Conservation (phyloP, 1,140 invertebrate species). For the Steinernema khuongi region DNA sequence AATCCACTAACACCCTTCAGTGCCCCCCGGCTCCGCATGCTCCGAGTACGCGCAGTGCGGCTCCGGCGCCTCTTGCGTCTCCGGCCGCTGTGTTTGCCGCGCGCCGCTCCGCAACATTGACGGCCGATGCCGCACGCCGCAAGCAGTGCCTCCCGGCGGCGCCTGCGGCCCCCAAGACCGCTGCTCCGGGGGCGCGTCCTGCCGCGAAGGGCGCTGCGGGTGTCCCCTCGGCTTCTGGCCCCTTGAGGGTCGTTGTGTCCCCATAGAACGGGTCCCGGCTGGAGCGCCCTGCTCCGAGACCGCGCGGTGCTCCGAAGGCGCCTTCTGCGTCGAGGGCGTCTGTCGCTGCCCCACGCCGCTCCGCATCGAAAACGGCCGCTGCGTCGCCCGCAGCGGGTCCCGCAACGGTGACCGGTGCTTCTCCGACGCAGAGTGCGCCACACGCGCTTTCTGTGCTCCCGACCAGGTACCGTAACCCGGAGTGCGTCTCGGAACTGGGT, state of each 20-base stretch:
- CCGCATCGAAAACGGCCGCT: not conserved
- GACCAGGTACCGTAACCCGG: not conserved
- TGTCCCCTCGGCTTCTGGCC: constrained; percentile 26
- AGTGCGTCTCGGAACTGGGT: not conserved
- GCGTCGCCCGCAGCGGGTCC: not conserved
- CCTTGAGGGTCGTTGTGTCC: not conserved
- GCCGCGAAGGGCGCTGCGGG: constrained; percentile 29
- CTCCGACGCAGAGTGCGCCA: not conserved
- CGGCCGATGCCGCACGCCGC: not conserved
- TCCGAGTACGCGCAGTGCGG: not conserved
- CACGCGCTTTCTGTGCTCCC: not conserved
- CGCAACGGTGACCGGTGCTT: not conserved
- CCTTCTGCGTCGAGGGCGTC: not conserved
- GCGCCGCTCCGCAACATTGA: not conserved
- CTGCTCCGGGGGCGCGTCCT: constrained; percentile 30
- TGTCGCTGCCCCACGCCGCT: not conserved
- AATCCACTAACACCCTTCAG: not conserved
- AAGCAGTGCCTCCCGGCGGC: constrained; percentile 26
- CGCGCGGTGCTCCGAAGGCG: constrained; percentile 3
- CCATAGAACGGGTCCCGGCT: not conserved
- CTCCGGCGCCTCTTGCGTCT: not conserved
- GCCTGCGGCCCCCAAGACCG: constrained; percentile 26
- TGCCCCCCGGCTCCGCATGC: not conserved
- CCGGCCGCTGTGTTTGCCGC: not conserved
- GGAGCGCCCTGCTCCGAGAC: constrained; percentile 10